Conservation (phyloP, 1,140 invertebrate genomes). For the Venustaconcha ellipsiformis region DNA sequence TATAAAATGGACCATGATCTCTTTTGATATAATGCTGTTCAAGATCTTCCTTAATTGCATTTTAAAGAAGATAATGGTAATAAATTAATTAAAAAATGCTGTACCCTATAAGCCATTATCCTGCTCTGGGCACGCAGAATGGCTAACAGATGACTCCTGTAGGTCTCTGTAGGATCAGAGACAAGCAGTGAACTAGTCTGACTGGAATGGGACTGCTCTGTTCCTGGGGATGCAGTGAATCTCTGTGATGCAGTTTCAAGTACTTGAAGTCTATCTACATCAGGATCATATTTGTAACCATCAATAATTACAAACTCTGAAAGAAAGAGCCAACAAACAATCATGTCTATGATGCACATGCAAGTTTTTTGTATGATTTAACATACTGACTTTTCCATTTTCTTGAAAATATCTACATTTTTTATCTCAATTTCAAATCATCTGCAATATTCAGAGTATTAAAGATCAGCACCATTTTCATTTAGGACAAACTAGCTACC, state of each 20-base stretch:
- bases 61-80: not conserved
- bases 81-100: constrained; percentile 1
- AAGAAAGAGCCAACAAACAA: not conserved
- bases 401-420: too few species aligned
- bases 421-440: too few species aligned
- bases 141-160: constrained; percentile 40
- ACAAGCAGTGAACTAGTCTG: not conserved
- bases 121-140: constrained; percentile 43
- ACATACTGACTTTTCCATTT: too few species aligned
- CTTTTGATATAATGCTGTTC: not conserved
- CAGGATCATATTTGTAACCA: constrained; percentile 29
- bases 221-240: constrained; percentile 1
- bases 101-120: constrained; percentile 59
- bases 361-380: too few species aligned
- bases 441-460: too few species aligned
- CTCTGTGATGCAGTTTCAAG: constrained; percentile 37
- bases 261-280: constrained; percentile 16
- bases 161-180: constrained; percentile 20
- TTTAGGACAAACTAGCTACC: too few species aligned
- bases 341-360: too few species aligned
- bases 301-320: constrained; percentile 31
- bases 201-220: constrained; percentile 7
- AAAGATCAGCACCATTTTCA: too few species aligned
- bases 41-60: too few species aligned
- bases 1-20: not conserved